These are phyloP conservation scores for Styela plicata DNA, from an alignment of 23 tunicate genomes.

Conservation along the genomic window DNA sequence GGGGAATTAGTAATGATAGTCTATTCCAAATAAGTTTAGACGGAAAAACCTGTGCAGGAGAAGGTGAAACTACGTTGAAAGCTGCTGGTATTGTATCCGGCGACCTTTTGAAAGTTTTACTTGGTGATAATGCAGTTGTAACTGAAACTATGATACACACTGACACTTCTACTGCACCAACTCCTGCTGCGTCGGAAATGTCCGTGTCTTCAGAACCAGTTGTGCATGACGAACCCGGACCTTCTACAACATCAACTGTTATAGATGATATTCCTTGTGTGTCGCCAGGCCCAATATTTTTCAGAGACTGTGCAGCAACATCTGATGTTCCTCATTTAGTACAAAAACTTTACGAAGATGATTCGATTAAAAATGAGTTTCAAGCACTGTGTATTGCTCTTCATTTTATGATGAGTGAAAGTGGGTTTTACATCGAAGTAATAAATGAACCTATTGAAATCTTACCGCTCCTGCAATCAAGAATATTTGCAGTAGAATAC, in stretches of 20 bases:
- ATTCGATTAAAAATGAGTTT: constrained; percentile 44
- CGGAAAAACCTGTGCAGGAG: constrained; percentile 56
- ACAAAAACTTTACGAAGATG: constrained; percentile 25
- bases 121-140: constrained; percentile 7
- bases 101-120: constrained; percentile 55
- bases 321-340: constrained; percentile 39
- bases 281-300: constrained; percentile 40
- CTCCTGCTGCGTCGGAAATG: constrained; percentile 5
- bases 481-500: constrained; percentile 39
- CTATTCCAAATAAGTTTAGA: constrained; percentile 46
- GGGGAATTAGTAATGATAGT: neutral
- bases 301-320: constrained; percentile 67
- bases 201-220: neutral
- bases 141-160: neutral
- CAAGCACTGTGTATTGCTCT: constrained; percentile 56
- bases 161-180: neutral
- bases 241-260: neutral
- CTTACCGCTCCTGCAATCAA: constrained; percentile 8
- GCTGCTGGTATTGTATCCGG: constrained; percentile 67
- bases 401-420: constrained; percentile 76
- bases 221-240: constrained; percentile 3
- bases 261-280: constrained; percentile 17
- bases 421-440: constrained; percentile 50
- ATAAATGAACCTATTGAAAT: neutral
- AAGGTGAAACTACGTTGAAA: constrained; percentile 4